Conservation (phyloP, 1,140 invertebrate species). For the Danaus melanippus region DNA sequence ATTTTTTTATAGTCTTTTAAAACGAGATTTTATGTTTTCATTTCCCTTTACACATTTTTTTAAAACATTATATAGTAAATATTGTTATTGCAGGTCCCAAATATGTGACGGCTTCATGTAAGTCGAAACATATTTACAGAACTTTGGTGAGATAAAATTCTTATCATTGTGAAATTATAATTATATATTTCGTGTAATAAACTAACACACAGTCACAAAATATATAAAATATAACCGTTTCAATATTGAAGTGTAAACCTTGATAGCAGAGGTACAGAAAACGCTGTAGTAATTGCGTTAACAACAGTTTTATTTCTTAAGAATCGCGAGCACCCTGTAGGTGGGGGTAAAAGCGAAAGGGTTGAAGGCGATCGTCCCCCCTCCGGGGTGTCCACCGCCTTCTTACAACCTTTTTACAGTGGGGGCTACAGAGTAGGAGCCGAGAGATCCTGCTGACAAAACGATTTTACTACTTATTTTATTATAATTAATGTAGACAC, state of each 20-base stretch:
- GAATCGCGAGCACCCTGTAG: conserved; percentile 45
- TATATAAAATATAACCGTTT: no score
- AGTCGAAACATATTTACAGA: no score
- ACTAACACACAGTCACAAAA: no score
- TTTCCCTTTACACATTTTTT: conserved; percentile 4
- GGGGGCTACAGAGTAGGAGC: conserved; percentile 56
- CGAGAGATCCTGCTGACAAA: conserved; percentile 35
- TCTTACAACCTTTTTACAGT: conserved; percentile 71
- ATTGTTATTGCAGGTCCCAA: no score
- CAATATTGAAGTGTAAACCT: no score
- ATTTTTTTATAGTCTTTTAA: conserved; percentile 2
- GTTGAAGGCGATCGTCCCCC: conserved; percentile 65
- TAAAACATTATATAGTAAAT: background rate
- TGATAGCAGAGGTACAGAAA: no score
- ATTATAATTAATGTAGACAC: no score
- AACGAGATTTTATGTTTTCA: conserved; percentile 7
- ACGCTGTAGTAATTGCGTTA: background rate
- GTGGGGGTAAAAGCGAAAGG: conserved; percentile 69
- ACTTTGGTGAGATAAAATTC: no score
- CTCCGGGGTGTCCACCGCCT: conserved; percentile 61
- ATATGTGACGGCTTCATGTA: no score
- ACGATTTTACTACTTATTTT: conserved; percentile 6
- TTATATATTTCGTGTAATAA: no score
- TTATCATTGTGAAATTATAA: no score
- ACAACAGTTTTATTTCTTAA: conserved; percentile 24